Evolutionary conservation across 1,140 invertebrate genomes (phyloP).

Genomic region (Leucophenga varia): DNA sequence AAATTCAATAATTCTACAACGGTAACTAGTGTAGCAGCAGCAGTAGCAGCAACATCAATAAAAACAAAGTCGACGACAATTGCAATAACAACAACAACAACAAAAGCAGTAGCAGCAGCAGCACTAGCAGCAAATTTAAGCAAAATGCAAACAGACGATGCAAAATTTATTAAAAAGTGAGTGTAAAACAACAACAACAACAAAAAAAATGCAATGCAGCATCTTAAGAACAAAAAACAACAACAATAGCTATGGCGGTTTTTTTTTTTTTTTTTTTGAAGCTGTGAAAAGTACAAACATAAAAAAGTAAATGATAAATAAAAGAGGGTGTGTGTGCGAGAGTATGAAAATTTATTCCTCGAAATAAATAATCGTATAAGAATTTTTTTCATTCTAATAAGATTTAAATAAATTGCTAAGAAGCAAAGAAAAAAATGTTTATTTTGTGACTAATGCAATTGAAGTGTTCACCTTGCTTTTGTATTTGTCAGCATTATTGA

Average conservation of each 20-base stretch:
- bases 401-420: background rate
- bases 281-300: too few relatives aligned
- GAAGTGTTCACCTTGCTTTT: background rate
- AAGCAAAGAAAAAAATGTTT: background rate
- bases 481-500: slow-evolving; percentile 16
- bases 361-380: slow-evolving; percentile 1
- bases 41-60: slow-evolving; percentile 9
- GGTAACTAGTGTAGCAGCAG: slow-evolving; percentile 8
- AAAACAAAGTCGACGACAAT: slow-evolving; percentile 14
- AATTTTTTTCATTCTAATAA: background rate
- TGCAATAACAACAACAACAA: slow-evolving; percentile 9
- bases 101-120: slow-evolving; percentile 3
- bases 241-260: background rate
- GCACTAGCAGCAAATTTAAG: slow-evolving; percentile 12
- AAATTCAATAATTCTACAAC: slow-evolving; percentile 9
- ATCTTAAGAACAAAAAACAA: slow-evolving; percentile 12
- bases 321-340: slow-evolving; percentile 12
- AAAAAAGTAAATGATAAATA: slow-evolving; percentile 8
- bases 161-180: slow-evolving; percentile 65
- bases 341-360: background rate
- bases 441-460: too few relatives aligned
- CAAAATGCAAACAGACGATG: slow-evolving; percentile 62
- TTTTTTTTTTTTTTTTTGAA: too few relatives aligned
- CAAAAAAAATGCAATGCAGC: slow-evolving; percentile 1
- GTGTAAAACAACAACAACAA: slow-evolving; percentile 22